Conservation (phyloP, 2,797 vertebrate species). For the Xenopus petersii region DNA sequence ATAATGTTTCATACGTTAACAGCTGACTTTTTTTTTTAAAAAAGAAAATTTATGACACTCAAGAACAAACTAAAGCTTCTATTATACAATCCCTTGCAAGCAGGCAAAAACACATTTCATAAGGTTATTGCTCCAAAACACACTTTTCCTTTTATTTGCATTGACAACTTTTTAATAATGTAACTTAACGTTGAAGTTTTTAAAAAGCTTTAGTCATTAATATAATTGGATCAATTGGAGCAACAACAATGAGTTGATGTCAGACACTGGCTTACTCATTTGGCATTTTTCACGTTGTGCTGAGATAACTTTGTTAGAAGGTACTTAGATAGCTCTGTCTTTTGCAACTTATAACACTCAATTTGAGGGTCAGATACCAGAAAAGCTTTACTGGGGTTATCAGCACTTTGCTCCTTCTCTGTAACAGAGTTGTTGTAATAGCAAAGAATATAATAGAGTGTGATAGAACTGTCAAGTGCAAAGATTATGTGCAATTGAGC, state of each 20-base stretch:
- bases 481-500: slow-evolving; percentile 38
- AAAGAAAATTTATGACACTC: no score
- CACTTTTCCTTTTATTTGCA: no score
- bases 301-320: slow-evolving; percentile 8
- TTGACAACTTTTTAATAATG: no score
- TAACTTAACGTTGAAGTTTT: no score
- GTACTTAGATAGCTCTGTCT: slow-evolving; percentile 13
- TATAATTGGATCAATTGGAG: background rate
- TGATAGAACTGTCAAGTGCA: slow-evolving; percentile 42
- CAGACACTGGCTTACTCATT: slow-evolving; percentile 17
- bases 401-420: slow-evolving; percentile 28
- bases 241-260: slow-evolving; percentile 8
- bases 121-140: no score
- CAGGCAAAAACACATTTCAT: no score
- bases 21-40: no score
- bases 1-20: no score
- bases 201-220: background rate
- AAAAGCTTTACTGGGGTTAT: slow-evolving; percentile 24
- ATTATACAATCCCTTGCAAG: no score
- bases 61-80: no score
- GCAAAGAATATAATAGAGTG: slow-evolving; percentile 21
- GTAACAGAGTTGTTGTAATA: slow-evolving; percentile 40
- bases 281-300: slow-evolving; percentile 16
- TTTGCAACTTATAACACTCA: slow-evolving; percentile 25
- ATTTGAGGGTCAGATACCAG: background rate